Evolutionary conservation across 2,797 vertebrate genomes (phyloP).

Genomic region (Sebastes minor): DNA sequence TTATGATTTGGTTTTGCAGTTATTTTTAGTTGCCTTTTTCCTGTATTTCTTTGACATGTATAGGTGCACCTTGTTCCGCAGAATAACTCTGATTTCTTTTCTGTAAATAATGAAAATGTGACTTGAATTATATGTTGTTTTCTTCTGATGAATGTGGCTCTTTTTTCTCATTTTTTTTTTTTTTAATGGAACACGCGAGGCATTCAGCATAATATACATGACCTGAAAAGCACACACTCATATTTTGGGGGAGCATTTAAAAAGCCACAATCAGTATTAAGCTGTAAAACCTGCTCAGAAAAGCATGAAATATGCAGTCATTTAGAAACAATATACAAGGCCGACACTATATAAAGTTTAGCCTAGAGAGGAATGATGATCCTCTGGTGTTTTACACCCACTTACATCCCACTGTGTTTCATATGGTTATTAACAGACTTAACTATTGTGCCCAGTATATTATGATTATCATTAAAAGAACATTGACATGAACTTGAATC

Average conservation of each 20-base stretch:
- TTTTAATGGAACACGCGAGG: constrained; percentile 38
- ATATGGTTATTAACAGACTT: constrained; percentile 2
- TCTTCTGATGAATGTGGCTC: constrained; percentile 50
- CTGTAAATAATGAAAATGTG: constrained; percentile 72
- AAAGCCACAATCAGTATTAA: constrained; percentile 45
- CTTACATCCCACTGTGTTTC: constrained; percentile 29
- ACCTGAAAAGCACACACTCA: constrained; percentile 40
- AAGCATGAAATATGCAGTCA: constrained; percentile 29
- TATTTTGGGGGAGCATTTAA: constrained; percentile 50
- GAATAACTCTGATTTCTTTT: constrained; percentile 70
- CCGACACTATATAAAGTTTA: constrained; percentile 33
- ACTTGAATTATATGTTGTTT: constrained; percentile 68
- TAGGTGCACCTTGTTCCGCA: constrained; percentile 72
- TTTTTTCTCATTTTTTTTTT: not conserved
- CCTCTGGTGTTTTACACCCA: constrained; percentile 19
- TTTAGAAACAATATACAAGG: constrained; percentile 42
- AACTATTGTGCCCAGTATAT: not conserved
- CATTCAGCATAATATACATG: constrained; percentile 42
- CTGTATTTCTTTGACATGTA: constrained; percentile 54
- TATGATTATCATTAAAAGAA: constrained; percentile 24
- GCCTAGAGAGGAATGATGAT: constrained; percentile 19
- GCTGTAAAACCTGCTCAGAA: constrained; percentile 36
- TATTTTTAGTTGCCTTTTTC: constrained; percentile 79
- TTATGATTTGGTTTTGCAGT: constrained; percentile 79
- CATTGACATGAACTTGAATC: constrained; percentile 21